phyloP scores from a whole-genome alignment of 1,140 invertebrate species.

The Maconellicoccus hirsutus region DNA sequence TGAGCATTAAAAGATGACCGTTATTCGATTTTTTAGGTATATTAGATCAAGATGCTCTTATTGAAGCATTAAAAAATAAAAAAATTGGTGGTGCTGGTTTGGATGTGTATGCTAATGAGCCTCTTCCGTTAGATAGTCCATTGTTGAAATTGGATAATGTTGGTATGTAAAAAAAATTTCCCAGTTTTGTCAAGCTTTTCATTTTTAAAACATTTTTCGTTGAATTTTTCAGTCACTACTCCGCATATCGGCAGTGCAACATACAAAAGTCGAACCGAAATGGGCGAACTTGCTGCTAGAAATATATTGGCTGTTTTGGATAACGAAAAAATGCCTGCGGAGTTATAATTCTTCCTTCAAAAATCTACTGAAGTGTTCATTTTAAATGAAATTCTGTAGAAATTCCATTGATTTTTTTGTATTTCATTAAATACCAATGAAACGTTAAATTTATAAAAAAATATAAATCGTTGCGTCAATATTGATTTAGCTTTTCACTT shows the following conservation, averaged over 20 bases:
- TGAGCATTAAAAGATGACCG: too few relatives aligned
- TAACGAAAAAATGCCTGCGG: constrained; percentile 47
- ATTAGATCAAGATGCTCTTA: constrained; percentile 57
- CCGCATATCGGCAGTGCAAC: constrained; percentile 84
- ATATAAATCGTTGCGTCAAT: too few relatives aligned
- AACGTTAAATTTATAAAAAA: too few relatives aligned
- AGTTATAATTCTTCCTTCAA: constrained; percentile 17
- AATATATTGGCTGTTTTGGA: constrained; percentile 67
- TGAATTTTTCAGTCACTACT: constrained; percentile 26
- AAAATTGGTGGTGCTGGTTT: constrained; percentile 74
- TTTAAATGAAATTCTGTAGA: too few relatives aligned
- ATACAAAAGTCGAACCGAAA: constrained; percentile 55
- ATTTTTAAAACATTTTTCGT: constrained; percentile 11
- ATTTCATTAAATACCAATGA: too few relatives aligned
- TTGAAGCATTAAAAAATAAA: constrained; percentile 56
- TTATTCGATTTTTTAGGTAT: constrained; percentile 23
- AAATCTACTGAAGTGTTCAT: too few relatives aligned
- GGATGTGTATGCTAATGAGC: constrained; percentile 87
- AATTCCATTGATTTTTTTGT: too few relatives aligned
- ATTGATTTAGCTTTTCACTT: too few relatives aligned
- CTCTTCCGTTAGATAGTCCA: constrained; percentile 64
- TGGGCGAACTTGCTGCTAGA: constrained; percentile 62
- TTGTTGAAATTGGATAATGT: constrained; percentile 68
- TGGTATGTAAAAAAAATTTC: constrained; percentile 39
- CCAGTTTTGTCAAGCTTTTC: too few relatives aligned